These are phyloP conservation scores for Anser cygnoides DNA, from an alignment of 2,113 vertebrate genomes.

Conservation along the genomic window DNA sequence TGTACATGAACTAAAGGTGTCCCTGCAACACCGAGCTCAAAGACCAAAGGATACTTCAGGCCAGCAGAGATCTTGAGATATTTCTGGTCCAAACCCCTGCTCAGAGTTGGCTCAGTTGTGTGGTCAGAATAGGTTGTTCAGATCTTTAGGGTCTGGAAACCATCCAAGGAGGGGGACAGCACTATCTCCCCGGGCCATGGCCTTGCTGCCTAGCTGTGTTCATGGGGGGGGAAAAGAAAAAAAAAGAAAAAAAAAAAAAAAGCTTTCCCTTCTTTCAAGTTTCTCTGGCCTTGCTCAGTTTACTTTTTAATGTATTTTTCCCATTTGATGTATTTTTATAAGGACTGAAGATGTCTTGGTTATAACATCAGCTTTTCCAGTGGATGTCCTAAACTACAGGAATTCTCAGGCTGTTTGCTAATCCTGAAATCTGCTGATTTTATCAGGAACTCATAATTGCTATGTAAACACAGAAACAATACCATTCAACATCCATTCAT, in stretches of 20 bases:
- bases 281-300: neutral
- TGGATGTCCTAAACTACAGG: neutral
- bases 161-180: rapidly evolving
- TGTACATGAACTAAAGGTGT: neutral
- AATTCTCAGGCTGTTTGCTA: neutral
- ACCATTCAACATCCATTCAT: neutral
- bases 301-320: neutral
- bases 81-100: neutral
- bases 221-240: rapidly evolving
- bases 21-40: neutral
- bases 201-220: rapidly evolving
- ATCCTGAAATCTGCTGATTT: neutral
- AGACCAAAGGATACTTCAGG: neutral
- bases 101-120: neutral
- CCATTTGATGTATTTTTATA: neutral
- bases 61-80: rapidly evolving
- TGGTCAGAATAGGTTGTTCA: neutral
- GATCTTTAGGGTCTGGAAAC: neutral
- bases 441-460: neutral
- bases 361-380: neutral
- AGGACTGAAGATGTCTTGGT: neutral
- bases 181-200: rapidly evolving
- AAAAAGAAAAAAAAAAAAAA: neutral
- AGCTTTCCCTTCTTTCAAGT: neutral
- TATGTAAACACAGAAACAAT: neutral